Evolutionary conservation across 2,888 invertebrate species (phyloP).

Genomic region (Hemaris fuciformis): DNA sequence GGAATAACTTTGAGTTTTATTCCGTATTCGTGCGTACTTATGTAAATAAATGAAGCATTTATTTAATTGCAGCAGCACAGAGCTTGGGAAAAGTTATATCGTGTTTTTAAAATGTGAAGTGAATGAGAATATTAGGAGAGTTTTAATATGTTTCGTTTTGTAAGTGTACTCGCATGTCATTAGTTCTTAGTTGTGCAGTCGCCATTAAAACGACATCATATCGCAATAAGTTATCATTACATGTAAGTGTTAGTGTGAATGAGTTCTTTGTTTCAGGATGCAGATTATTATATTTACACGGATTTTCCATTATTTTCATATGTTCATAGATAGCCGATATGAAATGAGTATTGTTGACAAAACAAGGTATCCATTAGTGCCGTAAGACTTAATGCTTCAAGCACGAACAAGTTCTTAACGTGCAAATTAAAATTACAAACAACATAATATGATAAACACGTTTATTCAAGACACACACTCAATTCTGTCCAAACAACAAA

Average conservation of each 20-base stretch:
- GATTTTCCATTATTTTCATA: not conserved
- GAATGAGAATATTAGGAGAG: too few species aligned
- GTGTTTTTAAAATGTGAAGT: too few species aligned
- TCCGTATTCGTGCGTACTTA: too few species aligned
- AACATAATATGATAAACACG: slow-evolving; percentile 67
- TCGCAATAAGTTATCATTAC: not conserved
- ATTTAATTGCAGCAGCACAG: too few species aligned
- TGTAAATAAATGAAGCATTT: too few species aligned
- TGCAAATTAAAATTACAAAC: slow-evolving; percentile 51
- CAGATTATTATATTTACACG: not conserved
- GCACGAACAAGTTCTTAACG: slow-evolving; percentile 12
- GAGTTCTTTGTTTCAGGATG: not conserved
- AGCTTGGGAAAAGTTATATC: too few species aligned
- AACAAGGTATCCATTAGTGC: slow-evolving; percentile 3
- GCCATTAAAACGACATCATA: not conserved
- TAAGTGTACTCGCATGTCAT: not conserved
- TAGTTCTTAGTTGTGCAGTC: not conserved
- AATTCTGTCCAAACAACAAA: slow-evolving; percentile 55
- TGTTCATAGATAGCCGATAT: not conserved
- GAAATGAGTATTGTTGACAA: slow-evolving; percentile 6
- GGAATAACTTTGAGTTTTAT: too few species aligned
- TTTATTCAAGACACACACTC: slow-evolving; percentile 67
- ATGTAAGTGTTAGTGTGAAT: not conserved
- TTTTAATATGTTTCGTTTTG: not conserved
- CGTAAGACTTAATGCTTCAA: slow-evolving; percentile 9